phyloP scores from a whole-genome alignment of 1,140 invertebrate species.

The Myzus persicae region DNA sequence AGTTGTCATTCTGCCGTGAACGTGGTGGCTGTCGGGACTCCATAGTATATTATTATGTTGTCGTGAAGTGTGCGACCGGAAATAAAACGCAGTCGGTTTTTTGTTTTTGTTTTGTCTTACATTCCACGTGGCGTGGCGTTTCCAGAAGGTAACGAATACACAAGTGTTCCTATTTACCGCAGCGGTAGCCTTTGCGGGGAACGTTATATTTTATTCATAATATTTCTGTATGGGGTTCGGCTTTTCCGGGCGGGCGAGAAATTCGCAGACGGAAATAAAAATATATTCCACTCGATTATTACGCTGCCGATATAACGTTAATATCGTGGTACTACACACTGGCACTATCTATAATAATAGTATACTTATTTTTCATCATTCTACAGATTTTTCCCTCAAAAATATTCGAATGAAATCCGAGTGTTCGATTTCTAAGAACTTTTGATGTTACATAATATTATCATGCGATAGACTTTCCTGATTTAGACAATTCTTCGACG shows the following conservation, averaged over 20 bases:
- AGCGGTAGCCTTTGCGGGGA: background rate
- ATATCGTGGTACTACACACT: background rate
- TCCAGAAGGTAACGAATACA: background rate
- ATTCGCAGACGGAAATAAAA: background rate
- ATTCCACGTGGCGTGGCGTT: too few relatives aligned
- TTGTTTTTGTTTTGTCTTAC: background rate
- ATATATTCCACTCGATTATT: background rate
- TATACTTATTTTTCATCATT: background rate
- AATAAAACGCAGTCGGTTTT: background rate
- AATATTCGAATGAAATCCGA: background rate
- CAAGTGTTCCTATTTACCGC: background rate
- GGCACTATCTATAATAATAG: background rate
- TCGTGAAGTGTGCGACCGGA: background rate
- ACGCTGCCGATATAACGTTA: background rate
- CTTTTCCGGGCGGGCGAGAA: too few relatives aligned
- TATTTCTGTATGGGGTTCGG: background rate
- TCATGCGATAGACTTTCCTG: background rate
- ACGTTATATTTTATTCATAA: background rate
- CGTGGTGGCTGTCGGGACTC: background rate
- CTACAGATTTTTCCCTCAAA: background rate
- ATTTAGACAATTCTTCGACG: too few relatives aligned
- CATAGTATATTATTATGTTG: too few relatives aligned
- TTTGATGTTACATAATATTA: background rate
- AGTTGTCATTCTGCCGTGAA: too few relatives aligned
- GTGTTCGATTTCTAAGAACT: background rate